phyloP scores from a whole-genome alignment of 2,888 invertebrate genomes.

The Rhogogaster chlorosoma region DNA sequence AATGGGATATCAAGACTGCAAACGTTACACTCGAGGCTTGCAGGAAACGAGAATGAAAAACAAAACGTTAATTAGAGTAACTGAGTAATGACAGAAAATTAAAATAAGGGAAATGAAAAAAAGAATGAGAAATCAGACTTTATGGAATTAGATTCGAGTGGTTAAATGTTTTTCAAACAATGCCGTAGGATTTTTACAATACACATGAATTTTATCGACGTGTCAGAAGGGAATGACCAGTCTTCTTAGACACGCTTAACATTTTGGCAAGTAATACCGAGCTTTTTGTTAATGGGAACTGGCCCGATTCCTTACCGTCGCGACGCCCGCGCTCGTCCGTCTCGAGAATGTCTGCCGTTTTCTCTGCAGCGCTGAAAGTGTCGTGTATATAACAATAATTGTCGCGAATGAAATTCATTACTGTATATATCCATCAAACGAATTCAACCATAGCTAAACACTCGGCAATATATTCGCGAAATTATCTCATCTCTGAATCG shows the following conservation, averaged over 20 bases:
- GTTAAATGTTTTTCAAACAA: neutral
- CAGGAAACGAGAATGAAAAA: neutral
- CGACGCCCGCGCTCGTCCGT: neutral
- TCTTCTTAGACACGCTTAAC: neutral
- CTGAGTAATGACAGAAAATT: neutral
- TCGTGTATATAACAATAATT: constrained; percentile 33
- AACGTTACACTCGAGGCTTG: neutral
- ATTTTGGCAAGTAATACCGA: constrained; percentile 32
- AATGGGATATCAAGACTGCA: neutral
- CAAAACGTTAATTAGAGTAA: neutral
- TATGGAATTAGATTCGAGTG: neutral
- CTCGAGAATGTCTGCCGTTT: constrained; percentile 27
- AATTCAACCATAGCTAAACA: neutral
- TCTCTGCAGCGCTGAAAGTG: neutral
- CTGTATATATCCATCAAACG: constrained; percentile 15
- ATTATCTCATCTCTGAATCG: neutral
- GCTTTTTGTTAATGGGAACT: constrained; percentile 37
- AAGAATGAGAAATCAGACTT: neutral
- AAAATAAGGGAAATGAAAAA: neutral
- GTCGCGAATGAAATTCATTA: constrained; percentile 17
- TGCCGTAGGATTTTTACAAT: neutral
- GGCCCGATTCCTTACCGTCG: constrained; percentile 25
- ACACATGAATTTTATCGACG: neutral
- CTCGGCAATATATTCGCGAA: neutral
- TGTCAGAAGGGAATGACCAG: neutral